These are phyloP conservation scores for Nebria ingens DNA, from an alignment of 1,140 invertebrate species.

Conservation along the genomic window DNA sequence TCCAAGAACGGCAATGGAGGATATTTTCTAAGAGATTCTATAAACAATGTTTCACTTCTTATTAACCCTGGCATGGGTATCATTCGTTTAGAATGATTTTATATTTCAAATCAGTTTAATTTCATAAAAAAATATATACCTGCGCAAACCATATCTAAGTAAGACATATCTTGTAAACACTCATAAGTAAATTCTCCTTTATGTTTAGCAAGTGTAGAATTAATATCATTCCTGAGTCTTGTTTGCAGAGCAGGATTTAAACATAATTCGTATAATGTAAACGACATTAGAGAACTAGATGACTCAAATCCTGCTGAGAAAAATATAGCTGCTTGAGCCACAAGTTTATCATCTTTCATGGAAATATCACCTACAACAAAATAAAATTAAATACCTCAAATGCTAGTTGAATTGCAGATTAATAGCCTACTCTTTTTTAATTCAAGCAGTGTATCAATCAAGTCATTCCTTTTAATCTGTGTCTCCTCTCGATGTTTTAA, in stretches of 20 bases:
- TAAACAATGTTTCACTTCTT: neutral
- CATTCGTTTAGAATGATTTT: too few species aligned
- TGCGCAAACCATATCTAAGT: conserved; percentile 37
- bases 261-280: conserved; percentile 34
- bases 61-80: too few species aligned
- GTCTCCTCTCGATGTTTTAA: conserved; percentile 26
- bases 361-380: neutral
- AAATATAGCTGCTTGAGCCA: conserved; percentile 30
- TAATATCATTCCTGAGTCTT: conserved; percentile 34
- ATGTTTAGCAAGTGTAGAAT: conserved; percentile 15
- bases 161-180: conserved; percentile 27
- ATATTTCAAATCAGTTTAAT: neutral
- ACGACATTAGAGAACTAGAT: conserved; percentile 20
- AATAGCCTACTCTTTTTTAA: conserved; percentile 30
- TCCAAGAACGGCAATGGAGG: conserved; percentile 29
- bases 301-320: conserved; percentile 34
- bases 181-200: conserved; percentile 29
- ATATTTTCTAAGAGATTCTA: conserved; percentile 36
- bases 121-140: conserved; percentile 25
- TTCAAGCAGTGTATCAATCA: conserved; percentile 45
- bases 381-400: neutral
- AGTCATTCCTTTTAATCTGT: conserved; percentile 38
- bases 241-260: conserved; percentile 35
- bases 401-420: conserved; percentile 13
- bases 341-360: conserved; percentile 18